Evolutionary conservation across 2,888 invertebrate genomes (phyloP), one percentile per base, ranked within the genome.

Genomic region (Leptodirus hochenwartii): DNA sequence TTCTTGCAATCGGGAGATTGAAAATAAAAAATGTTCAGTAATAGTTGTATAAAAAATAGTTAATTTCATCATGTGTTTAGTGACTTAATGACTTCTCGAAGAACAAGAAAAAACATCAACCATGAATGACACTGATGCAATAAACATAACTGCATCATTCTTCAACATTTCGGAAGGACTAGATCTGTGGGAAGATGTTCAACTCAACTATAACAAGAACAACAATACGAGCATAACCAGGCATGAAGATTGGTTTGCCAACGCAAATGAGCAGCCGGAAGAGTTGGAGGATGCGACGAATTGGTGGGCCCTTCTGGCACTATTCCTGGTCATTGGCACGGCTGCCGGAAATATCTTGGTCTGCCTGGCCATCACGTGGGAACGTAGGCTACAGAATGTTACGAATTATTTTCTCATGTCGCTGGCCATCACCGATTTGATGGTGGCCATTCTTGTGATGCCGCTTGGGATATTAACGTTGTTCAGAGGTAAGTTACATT

Each of bases 341-440:
- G 85, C 84, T 0, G 75, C 84, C 2, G 93, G 93, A 2, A 95
- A 95, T 58, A 80, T 88, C 23, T 60, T 95, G 34, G 95, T 95
- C 27, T 93, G 91, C 47, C 56, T 91, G 43, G 93, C 95, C 14
- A 90, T 95, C 44, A 75, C 78, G 38, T 73, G 82, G 69, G 93
- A 95, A 52, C 69, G 84, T 32, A 66, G 90, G 10, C 61, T 95
- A 35, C 93, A 95, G 58, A 95, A 90, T 62, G 88, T 91, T 35
- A 95, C 93, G 46, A 95, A 95, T 58, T 93, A 91, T 56, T 95
- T 95, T 51, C 65, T 95, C 47, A 81, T 93, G 75, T 93, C 91
- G 4, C 57, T 95, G 49, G 91, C 93, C 30, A 79, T 93, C 40
- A 93, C 93, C 9, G 95, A 95, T 58, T 66, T 93, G 27, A 74